Evolutionary conservation across 2,797 vertebrate genomes (phyloP).

Genomic region (Mus caroli): DNA sequence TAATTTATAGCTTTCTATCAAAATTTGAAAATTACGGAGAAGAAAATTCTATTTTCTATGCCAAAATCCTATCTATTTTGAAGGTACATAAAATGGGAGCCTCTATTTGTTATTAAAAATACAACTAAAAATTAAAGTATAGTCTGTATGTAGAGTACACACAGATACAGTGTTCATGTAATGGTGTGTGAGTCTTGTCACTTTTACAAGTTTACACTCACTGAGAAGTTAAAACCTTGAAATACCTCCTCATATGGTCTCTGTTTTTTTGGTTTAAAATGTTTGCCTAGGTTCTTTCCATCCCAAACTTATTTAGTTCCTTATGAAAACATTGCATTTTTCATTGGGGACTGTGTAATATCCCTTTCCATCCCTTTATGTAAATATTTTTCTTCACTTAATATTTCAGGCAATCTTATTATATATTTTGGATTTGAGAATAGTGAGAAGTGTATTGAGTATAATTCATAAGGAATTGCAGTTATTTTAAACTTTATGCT

Average conservation of each 20-base stretch:
- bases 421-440: background rate
- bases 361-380: background rate
- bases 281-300: background rate
- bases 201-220: background rate
- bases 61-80: background rate
- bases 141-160: background rate
- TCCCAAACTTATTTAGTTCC: background rate
- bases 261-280: background rate
- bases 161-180: background rate
- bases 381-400: background rate
- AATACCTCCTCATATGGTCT: background rate
- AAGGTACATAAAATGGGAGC: background rate
- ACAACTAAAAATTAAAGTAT: background rate
- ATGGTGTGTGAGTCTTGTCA: background rate
- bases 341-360: background rate
- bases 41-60: background rate
- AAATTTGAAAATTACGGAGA: background rate
- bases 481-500: background rate
- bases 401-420: background rate
- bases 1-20: background rate
- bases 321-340: background rate
- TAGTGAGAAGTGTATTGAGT: background rate
- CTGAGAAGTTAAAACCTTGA: background rate
- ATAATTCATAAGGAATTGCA: background rate
- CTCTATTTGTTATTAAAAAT: background rate